Evolutionary conservation across 2,888 invertebrate genomes (phyloP), one percentile per base, ranked within the genome.

Genomic region (Drosophila phalerata): DNA sequence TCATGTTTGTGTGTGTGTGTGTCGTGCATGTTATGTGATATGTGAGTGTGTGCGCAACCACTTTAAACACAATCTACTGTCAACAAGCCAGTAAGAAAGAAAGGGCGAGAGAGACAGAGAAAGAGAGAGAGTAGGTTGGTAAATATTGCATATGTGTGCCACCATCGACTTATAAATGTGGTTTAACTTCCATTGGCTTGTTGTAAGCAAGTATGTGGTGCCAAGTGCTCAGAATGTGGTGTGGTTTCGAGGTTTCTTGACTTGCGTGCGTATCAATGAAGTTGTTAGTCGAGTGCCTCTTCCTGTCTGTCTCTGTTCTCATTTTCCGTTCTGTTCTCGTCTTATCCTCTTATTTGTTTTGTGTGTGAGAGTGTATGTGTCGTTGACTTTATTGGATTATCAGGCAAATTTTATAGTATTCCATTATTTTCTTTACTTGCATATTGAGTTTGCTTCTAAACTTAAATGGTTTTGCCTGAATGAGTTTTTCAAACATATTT

Each of bases 381-480:
- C 83, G 53, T 82, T 77, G 74, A 73, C 80, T 89, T 85, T 89
- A 85, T 88, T 89, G 79, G 90, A 88, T 89, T 89, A 85, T 79
- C 86, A 88, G 71, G 85, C 70, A 84, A 85, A 84, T 84, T 88
- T 85, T 69, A 79, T 88, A 82, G 70, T 66, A 77, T 71, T 81
- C 79, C 70, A 67, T 49, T 51, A 79, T 65, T 61, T 52, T 49
- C 30, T 43, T 49, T 17, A 32, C 49, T 47, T 57, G 61, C 73
- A 86, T 74, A 75, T 85, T 79, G 68, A 69, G 66, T 79, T 69
- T 58, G 65, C 57, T 40, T 68, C 51, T 55, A 51, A 70, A 70
- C 68, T 63, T 56, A 68, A 79, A 83, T 73, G 63, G 51, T 42
- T 69, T 69, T 37, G 52, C 64, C 57, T 19, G 56, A 77, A 67